These are phyloP conservation scores for Ptychobarbus kaznakovi DNA, from an alignment of 2,797 vertebrate species.

Conservation along the genomic window DNA sequence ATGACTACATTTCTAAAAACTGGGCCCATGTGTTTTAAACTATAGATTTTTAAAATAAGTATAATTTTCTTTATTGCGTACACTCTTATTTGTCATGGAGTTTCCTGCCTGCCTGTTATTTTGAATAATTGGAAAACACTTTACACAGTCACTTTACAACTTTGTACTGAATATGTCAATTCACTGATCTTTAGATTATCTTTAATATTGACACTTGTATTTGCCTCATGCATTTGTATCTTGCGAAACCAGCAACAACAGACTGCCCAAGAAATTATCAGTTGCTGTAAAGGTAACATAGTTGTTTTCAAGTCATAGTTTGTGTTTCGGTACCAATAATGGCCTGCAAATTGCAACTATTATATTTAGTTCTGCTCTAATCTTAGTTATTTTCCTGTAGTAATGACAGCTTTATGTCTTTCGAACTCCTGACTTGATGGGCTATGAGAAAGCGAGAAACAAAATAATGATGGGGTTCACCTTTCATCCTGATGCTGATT, in stretches of 20 bases:
- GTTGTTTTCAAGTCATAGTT: slow-evolving; percentile 7
- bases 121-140: not conserved
- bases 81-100: not conserved
- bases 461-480: not conserved
- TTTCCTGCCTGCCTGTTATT: not conserved
- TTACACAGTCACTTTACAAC: not conserved
- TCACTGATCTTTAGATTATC: not conserved
- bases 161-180: not conserved
- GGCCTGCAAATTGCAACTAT: slow-evolving; percentile 7
- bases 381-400: slow-evolving; percentile 18
- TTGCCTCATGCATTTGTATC: not conserved
- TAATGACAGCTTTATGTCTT: not conserved
- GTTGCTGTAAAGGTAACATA: not conserved
- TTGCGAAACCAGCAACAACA: not conserved
- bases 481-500: too few relatives aligned
- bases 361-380: slow-evolving; percentile 17
- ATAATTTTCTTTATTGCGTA: not conserved
- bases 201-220: slow-evolving; percentile 2
- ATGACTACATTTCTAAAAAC: not conserved
- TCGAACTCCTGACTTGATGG: not conserved
- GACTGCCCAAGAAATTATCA: not conserved
- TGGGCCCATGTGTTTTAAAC: not conserved
- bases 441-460: not conserved
- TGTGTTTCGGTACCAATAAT: not conserved
- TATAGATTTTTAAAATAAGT: not conserved